Evolutionary conservation across 1,140 invertebrate species (phyloP), one percentile per base, ranked within the genome.

Genomic region (Coenobita brevimanus): DNA sequence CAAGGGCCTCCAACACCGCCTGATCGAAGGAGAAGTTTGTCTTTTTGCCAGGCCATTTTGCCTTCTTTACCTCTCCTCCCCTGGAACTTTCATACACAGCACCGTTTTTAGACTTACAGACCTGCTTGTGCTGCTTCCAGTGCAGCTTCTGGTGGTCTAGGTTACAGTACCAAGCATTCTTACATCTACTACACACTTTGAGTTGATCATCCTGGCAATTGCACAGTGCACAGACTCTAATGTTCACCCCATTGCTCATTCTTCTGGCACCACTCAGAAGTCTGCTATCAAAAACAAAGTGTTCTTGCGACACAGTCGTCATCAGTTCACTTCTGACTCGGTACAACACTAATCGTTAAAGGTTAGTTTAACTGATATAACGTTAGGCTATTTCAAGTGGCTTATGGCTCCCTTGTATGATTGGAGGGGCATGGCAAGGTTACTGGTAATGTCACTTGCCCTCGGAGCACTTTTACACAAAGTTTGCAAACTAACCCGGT

Each of bases 71-170:
- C 15, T 36, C 30, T 24, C 13, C 38, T n/a, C 21, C n/a, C 30
- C 13, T 2, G 6, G 38, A 13, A 21, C 30, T 38, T 4, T 21
- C 17, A 24, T 24, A n/a, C 36, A 50, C 67, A 8, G 33, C 62
- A 69, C 80, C 36, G 43, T 76, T 62, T 24, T 76, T 76, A n/a
- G 82, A 50, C n/a, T 76, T 76, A 69, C 85, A 88, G 30, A 88
- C 50, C 1, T 24, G 73, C 38, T 76, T 81, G 85, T 88, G 85
- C 6, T 82, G 33, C 27, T 79, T 80, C 85, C 85, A 88, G 62
- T 88, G 85, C 2, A 69, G 46, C 15, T 36, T 79, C 50, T 88
- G 85, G 85, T 88, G 85, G 27, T 71, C 57, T 3, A 27, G 36
- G n/a, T 62, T 46, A 43, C 85, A 88, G 76, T 88, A 88, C 85